Conservation (phyloP, 2,888 invertebrate species). For the Acleris laterana region DNA sequence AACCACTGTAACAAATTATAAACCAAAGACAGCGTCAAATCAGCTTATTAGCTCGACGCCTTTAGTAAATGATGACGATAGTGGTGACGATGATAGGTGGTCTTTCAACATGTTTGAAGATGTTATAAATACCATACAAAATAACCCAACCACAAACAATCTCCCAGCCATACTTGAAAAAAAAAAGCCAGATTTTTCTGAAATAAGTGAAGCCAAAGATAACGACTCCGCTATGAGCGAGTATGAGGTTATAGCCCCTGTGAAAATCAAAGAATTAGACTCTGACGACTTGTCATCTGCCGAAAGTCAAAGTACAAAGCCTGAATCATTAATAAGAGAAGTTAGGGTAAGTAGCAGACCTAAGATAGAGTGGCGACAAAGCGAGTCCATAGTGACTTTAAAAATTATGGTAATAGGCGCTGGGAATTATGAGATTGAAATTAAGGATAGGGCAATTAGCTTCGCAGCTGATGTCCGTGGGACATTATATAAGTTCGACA, state of each 20-base stretch:
- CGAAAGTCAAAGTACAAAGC: slow-evolving; percentile 37
- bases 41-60: slow-evolving; percentile 60
- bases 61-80: slow-evolving; percentile 56
- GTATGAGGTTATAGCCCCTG: slow-evolving; percentile 28
- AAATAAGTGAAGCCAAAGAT: slow-evolving; percentile 9
- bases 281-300: slow-evolving; percentile 54
- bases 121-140: slow-evolving; percentile 43
- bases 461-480: slow-evolving; percentile 59
- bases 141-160: slow-evolving; percentile 3
- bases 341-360: slow-evolving; percentile 53
- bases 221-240: slow-evolving; percentile 26
- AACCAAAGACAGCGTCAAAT: slow-evolving; percentile 38
- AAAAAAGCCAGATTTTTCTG: slow-evolving; percentile 6
- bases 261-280: slow-evolving; percentile 46
- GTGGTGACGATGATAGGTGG: slow-evolving; percentile 53
- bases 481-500: slow-evolving; percentile 61
- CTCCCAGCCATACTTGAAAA: slow-evolving; percentile 21
- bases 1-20: background rate
- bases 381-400: slow-evolving; percentile 52
- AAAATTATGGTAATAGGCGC: slow-evolving; percentile 68
- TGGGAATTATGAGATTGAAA: slow-evolving; percentile 59
- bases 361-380: slow-evolving; percentile 69
- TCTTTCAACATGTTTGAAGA: slow-evolving; percentile 52
- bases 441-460: slow-evolving; percentile 53
- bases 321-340: slow-evolving; percentile 34